A percentile compares a stretch with the other conserved stretches of the same genome.
Evolutionary conservation across 2,888 invertebrate species (phyloP).

Genomic region (Eulithis testata): DNA sequence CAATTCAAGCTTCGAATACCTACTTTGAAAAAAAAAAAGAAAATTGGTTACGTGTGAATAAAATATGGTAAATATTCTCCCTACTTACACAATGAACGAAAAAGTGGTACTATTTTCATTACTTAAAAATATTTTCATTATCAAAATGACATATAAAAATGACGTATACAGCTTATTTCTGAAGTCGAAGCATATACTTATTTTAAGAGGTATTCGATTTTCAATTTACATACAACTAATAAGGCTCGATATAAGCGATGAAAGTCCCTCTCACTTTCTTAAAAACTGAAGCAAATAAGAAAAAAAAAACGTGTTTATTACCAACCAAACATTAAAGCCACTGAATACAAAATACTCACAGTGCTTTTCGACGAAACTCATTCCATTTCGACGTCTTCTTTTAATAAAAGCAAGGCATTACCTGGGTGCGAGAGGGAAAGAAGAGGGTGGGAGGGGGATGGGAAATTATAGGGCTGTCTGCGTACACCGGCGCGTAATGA

Average conservation of each 20-base stretch:
- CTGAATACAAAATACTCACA: slow-evolving; percentile 58
- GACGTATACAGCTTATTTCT: neutral
- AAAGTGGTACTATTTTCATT: too few relatives aligned
- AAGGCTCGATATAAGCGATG: slow-evolving; percentile 15
- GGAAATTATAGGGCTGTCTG: slow-evolving; percentile 80
- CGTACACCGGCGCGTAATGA: slow-evolving; percentile 72
- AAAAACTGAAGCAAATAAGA: slow-evolving; percentile 23
- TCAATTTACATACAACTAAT: slow-evolving; percentile 19
- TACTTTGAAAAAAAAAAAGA: neutral
- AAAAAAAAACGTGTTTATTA: slow-evolving; percentile 38
- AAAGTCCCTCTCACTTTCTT: slow-evolving; percentile 22
- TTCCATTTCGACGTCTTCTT: slow-evolving; percentile 70
- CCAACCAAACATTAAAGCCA: slow-evolving; percentile 47
- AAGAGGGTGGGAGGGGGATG: slow-evolving; percentile 52
- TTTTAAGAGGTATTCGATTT: slow-evolving; percentile 11
- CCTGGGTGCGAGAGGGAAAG: slow-evolving; percentile 46
- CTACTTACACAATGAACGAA: too few relatives aligned
- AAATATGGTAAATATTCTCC: neutral
- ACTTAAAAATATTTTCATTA: too few relatives aligned
- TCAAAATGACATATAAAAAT: too few relatives aligned
- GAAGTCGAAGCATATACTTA: slow-evolving; percentile 6
- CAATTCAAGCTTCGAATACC: neutral
- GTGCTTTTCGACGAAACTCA: slow-evolving; percentile 68
- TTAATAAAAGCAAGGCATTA: slow-evolving; percentile 62
- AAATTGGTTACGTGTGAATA: neutral